Conservation (phyloP, 1,140 invertebrate species). For the Tetraneura akinire region DNA sequence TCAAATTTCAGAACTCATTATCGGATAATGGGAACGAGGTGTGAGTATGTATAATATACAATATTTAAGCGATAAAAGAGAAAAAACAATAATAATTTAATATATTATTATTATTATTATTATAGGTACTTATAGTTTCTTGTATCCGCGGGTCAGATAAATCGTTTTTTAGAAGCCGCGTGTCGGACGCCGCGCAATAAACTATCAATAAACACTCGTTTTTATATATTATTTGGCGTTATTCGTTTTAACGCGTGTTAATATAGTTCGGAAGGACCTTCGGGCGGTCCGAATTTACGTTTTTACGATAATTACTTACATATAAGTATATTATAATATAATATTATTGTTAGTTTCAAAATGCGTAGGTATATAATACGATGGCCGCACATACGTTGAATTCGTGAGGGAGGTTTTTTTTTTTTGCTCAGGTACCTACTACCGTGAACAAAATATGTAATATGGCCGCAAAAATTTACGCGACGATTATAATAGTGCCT, state of each 20-base stretch:
- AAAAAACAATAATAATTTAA: background rate
- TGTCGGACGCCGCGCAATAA: background rate
- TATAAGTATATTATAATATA: background rate
- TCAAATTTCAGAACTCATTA: constrained; percentile 33
- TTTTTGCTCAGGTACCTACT: too few species aligned
- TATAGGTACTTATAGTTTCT: too few species aligned
- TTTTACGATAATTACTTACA: background rate
- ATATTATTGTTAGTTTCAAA: too few species aligned
- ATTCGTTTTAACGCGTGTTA: background rate
- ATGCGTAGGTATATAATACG: too few species aligned
- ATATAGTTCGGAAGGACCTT: background rate
- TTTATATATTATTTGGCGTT: background rate
- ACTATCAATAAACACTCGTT: constrained; percentile 7
- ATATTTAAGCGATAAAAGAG: background rate
- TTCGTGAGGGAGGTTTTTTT: too few species aligned
- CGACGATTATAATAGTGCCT: too few species aligned
- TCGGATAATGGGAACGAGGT: background rate
- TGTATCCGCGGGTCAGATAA: too few species aligned
- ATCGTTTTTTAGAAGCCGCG: background rate
- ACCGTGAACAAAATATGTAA: too few species aligned
- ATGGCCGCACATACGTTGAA: too few species aligned
- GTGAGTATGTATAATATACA: background rate
- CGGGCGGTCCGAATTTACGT: background rate
- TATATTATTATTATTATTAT: too few species aligned
- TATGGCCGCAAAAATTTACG: too few species aligned